These are phyloP conservation scores for Lasioglossum leucozonium DNA, from an alignment of 2,888 invertebrate genomes.

Conservation along the genomic window DNA sequence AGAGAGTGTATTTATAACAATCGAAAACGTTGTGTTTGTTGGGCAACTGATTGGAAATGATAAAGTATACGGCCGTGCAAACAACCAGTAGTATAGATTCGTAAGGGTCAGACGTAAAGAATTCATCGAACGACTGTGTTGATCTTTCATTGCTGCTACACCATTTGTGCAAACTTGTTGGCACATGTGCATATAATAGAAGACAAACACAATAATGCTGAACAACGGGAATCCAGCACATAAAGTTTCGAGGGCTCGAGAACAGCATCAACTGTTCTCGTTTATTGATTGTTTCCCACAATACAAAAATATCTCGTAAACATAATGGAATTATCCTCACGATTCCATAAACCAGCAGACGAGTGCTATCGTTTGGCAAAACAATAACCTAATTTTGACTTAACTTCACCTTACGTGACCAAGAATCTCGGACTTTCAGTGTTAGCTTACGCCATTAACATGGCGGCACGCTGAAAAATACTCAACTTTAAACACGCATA, in stretches of 20 bases:
- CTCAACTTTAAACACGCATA: too few species aligned
- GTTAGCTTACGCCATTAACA: too few species aligned
- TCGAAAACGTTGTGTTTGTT: not conserved
- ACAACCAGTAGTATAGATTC: not conserved
- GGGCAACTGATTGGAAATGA: not conserved
- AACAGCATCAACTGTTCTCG: not conserved
- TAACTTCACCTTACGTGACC: too few species aligned
- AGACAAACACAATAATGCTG: conserved; percentile 27
- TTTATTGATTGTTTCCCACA: not conserved
- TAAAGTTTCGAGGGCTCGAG: not conserved
- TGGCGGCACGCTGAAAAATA: too few species aligned
- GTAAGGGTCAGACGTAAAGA: conserved; percentile 20
- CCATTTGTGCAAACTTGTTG: conserved; percentile 39
- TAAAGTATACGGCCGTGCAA: conserved; percentile 2
- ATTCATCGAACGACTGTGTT: conserved; percentile 32
- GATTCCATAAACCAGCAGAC: too few species aligned
- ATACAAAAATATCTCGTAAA: not conserved
- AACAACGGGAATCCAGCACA: not conserved
- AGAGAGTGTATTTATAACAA: not conserved
- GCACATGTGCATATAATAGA: conserved; percentile 12
- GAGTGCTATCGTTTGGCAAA: too few species aligned
- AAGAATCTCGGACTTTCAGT: too few species aligned
- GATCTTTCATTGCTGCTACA: conserved; percentile 37
- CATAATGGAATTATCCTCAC: not conserved
- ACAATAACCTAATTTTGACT: too few species aligned